Evolutionary conservation across 2,797 vertebrate genomes (phyloP), one percentile per base, ranked within the genome.

Genomic region (Cyprinodon diabolis): DNA sequence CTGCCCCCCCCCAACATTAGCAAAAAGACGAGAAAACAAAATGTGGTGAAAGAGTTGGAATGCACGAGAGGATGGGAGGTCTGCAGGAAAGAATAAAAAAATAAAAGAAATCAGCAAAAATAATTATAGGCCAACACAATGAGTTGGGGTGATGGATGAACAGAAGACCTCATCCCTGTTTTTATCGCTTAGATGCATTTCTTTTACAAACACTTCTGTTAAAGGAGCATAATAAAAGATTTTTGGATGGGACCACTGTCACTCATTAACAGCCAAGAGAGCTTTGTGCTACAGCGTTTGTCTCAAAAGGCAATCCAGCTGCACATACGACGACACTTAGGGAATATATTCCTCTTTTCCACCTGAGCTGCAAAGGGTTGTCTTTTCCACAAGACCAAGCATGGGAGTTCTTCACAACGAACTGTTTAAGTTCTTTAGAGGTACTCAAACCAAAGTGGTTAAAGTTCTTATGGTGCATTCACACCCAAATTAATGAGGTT

Each of bases 21-120:
- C 69, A 54, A 47, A 47, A 30, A 56, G 68, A 83, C 6, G 74
- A 66, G 71, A 76, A 80, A 89, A 91, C 85, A 91, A 84, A 86
- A 78, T 17, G 79, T 84, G 90, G 47, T 81, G 91, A 91, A 63
- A 86, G 89, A 87, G 11, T 21, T 49, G 56, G 83, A 74, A 76
- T 58, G 74, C 43, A 23, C 69, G 74, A 78, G 76, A 85, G 75
- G 86, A 87, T 72, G 87, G 78, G 83, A 78, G 74, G 79, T 68
- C 78, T 72, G 74, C 52, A 56, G 74, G 58, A 74, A 67, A 67
- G 63, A 0, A 74, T 47, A 21, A 47, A n/a, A 4, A 51, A 51
- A 62, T 21, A 30, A 57, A 63, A 57, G 30, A 70, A 68, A 75
- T 48, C 72, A 37, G 73, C 56, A 56, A 48, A 43, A 77, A 65